Percentiles rank a stretch among this genome's conserved stretches.
Conservation (phyloP, 2,888 invertebrate species). For the Drosophila limbata region DNA sequence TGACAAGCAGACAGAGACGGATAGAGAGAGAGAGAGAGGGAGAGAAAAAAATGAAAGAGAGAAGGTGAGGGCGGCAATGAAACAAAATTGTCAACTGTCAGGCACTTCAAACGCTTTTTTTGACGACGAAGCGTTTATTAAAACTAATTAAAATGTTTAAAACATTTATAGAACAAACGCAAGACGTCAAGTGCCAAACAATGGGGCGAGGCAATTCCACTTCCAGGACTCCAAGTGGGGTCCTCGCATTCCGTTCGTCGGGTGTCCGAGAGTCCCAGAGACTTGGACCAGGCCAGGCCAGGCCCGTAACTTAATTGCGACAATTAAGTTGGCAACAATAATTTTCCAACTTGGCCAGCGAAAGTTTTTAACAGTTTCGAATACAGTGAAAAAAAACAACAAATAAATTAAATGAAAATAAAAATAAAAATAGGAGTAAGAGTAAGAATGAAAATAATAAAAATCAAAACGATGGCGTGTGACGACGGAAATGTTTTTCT, state of each 20-base stretch:
- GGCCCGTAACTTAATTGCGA: constrained; percentile 71
- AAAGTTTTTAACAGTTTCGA: constrained; percentile 45
- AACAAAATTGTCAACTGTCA: constrained; percentile 59
- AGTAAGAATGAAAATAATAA: constrained; percentile 21
- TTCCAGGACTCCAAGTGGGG: constrained; percentile 8
- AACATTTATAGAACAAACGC: constrained; percentile 80
- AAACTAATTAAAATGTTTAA: constrained; percentile 80
- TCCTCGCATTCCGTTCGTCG: constrained; percentile 10
- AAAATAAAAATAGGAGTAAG: constrained; percentile 10
- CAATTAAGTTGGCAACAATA: constrained; percentile 77
- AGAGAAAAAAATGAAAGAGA: not conserved
- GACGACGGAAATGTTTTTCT: constrained; percentile 29
- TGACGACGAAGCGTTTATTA: constrained; percentile 71
- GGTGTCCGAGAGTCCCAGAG: constrained; percentile 8
- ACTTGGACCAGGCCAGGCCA: constrained; percentile 1
- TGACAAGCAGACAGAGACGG: not conserved
- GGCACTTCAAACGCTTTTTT: constrained; percentile 64
- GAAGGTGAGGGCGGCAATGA: constrained; percentile 22
- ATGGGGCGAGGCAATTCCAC: constrained; percentile 18
- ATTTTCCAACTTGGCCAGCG: constrained; percentile 60
- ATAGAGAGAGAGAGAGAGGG: not conserved
- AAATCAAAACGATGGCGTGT: constrained; percentile 34
- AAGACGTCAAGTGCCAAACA: constrained; percentile 58
- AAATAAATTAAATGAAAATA: constrained; percentile 19
- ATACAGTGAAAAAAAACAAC: constrained; percentile 5